These are phyloP conservation scores for Parasteatoda lunata DNA, from an alignment of 2,888 invertebrate genomes.

Conservation along the genomic window DNA sequence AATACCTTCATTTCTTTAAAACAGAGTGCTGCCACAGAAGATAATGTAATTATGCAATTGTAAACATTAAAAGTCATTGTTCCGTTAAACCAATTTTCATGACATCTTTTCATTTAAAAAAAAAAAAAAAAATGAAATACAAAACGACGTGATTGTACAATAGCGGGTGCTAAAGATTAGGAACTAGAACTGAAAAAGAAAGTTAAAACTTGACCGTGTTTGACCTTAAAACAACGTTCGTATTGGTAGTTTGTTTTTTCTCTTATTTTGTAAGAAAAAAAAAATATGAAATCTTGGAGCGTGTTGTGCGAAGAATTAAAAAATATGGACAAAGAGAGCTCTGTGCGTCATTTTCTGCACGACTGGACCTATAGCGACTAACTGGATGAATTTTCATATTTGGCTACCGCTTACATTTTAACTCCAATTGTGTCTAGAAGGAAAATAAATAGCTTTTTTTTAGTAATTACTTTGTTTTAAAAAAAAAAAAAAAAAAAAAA, in stretches of 20 bases:
- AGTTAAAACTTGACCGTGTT: constrained; percentile 52
- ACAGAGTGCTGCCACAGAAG: too few relatives aligned
- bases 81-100: constrained; percentile 36
- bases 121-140: constrained; percentile 7
- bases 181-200: constrained; percentile 31
- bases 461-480: background rate
- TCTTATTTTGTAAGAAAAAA: background rate
- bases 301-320: constrained; percentile 22
- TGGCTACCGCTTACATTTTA: constrained; percentile 26
- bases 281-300: constrained; percentile 12
- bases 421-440: constrained; percentile 17
- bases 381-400: constrained; percentile 30
- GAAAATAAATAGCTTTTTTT: constrained; percentile 6
- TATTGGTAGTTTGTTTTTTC: constrained; percentile 24
- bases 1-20: too few relatives aligned
- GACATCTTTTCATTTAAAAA: constrained; percentile 23
- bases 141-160: constrained; percentile 22
- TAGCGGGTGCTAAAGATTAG: constrained; percentile 15
- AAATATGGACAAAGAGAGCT: constrained; percentile 42
- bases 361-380: constrained; percentile 44
- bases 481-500: too few relatives aligned
- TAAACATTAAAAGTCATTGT: constrained; percentile 51
- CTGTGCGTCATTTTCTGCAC: constrained; percentile 61
- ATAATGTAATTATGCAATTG: constrained; percentile 25
- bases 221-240: constrained; percentile 57